Conservation (phyloP, 1,140 invertebrate species). For the Heliothis subflexa region DNA sequence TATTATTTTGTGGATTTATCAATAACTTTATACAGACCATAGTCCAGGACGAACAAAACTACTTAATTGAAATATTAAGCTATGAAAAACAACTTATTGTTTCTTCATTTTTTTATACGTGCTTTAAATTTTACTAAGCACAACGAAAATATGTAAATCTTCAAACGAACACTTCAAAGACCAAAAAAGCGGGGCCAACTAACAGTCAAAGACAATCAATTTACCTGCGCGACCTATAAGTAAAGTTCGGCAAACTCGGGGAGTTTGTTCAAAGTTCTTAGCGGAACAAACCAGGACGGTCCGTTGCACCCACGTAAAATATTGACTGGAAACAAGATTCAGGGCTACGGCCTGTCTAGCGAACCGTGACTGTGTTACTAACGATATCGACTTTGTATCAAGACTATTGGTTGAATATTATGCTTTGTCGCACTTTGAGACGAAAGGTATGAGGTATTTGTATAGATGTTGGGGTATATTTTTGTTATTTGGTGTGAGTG, state of each 20-base stretch:
- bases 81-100: too few relatives aligned
- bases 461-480: background rate
- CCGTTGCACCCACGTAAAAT: slow-evolving; percentile 67
- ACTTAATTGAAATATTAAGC: too few relatives aligned
- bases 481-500: background rate
- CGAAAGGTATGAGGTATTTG: background rate
- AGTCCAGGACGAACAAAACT: too few relatives aligned
- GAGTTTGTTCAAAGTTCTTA: slow-evolving; percentile 39
- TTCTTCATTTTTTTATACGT: too few relatives aligned
- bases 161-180: background rate
- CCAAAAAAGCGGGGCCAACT: background rate
- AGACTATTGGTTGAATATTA: slow-evolving; percentile 5
- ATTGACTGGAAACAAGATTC: slow-evolving; percentile 64
- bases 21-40: too few relatives aligned
- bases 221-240: slow-evolving; percentile 1
- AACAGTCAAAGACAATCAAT: slow-evolving; percentile 28
- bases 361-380: slow-evolving; percentile 41
- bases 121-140: background rate
- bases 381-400: slow-evolving; percentile 24
- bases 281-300: slow-evolving; percentile 52
- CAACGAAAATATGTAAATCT: background rate
- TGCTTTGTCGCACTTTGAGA: background rate
- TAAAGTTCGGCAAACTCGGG: slow-evolving; percentile 21
- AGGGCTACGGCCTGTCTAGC: slow-evolving; percentile 32
- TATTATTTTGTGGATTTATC: too few relatives aligned